Base-by-base conservation (phyloP, 1,140 invertebrate genomes). In the Heliconius congener region DNA sequence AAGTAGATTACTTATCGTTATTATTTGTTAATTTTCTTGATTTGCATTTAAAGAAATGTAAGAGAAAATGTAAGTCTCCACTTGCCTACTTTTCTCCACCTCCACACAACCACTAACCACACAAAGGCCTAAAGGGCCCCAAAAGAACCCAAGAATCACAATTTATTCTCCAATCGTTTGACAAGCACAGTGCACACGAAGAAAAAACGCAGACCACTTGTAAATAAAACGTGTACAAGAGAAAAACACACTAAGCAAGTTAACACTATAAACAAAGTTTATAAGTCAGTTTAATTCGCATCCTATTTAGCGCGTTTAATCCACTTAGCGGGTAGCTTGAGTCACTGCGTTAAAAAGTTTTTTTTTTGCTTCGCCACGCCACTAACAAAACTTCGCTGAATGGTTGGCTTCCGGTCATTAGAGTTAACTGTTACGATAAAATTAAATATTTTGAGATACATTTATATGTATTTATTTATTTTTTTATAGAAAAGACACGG, bases 281-380 rank as follows among this genome's bases (percentile, higher is more conserved):
- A 72, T 11, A 72, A 37, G 71, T 72, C 71, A 37, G 19, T 72
- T 72, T 72, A 72, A 72, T 72, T 72, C 71, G 71, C 71, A 72
- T 72, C 71, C 71, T 72, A 72, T 72, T 72, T 72, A 72, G 37
- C 71, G 37, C 71, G 30, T 72, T 39, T 72, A 72, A 72, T 72
- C 71, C 34, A 72, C 71, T 72, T 72, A 72, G 71, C 9, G 23
- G 60, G 60, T 27, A 27, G 60, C 60, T 66, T 66, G 60, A 66
- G 60, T 66, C 60, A 66, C 60, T 66, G 60, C 60, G 9, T 66
- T 66, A 66, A 66, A 66, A 30, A 30, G 11, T 66, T 27, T 66
- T 66, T 27, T 66, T 57, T 57, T 57, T 23, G 19, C 55, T 57
- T 57, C n/a, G 55, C 55, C 55, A 57, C 60, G 27, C 60, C 60